Evolutionary conservation across 2,113 vertebrate species (phyloP).

Genomic region (Copsychus sechellarum): DNA sequence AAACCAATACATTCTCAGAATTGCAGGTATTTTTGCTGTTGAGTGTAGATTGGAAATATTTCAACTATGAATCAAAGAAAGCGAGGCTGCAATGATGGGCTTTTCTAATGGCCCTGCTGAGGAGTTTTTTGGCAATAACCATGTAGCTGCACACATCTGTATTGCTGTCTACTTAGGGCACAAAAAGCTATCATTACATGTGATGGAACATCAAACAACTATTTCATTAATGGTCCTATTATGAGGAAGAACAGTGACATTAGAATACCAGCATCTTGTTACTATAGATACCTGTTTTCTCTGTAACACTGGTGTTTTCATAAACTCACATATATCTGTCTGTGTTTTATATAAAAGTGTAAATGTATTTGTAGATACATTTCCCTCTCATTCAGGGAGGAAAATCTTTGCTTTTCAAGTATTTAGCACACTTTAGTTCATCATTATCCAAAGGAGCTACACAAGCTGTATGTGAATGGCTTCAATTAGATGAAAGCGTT

Average conservation of each 20-base stretch:
- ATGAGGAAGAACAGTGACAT: background rate
- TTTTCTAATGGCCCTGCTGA: background rate
- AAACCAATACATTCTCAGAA: background rate
- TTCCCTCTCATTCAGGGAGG: background rate
- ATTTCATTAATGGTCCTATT: constrained; percentile 65
- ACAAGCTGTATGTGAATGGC: constrained; percentile 9
- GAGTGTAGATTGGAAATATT: background rate
- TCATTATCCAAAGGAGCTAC: background rate
- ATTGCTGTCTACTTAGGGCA: background rate
- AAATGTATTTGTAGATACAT: background rate
- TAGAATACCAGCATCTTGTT: constrained; percentile 7
- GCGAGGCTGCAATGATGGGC: background rate
- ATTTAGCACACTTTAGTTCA: background rate
- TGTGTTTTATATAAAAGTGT: background rate
- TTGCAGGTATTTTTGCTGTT: background rate
- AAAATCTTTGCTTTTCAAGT: background rate
- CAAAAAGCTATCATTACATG: constrained; percentile 61
- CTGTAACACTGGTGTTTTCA: background rate
- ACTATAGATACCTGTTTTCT: constrained; percentile 56
- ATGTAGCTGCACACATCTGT: background rate
- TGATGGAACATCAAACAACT: constrained; percentile 66
- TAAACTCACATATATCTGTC: background rate
- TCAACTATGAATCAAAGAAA: background rate
- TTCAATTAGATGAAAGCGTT: constrained; percentile 1
- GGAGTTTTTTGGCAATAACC: background rate